These are phyloP conservation scores for Sinocyclocheilus maitianheensis DNA, from an alignment of 2,113 vertebrate genomes.

Conservation along the genomic window DNA sequence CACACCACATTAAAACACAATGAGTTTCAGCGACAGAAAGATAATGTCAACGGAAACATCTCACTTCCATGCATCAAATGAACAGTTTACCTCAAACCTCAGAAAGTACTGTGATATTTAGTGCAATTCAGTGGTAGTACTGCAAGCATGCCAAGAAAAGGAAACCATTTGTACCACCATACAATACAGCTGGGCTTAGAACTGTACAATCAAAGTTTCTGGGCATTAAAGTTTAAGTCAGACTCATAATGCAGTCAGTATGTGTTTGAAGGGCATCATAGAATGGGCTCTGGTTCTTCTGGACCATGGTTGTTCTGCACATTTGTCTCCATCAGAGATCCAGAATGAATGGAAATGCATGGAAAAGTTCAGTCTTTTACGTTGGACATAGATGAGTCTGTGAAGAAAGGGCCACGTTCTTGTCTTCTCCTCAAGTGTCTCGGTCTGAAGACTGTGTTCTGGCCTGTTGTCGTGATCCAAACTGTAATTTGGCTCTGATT, in stretches of 20 bases:
- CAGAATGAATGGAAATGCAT: conserved; percentile 70
- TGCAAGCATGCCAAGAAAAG: background rate
- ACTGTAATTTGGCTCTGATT: conserved; percentile 89
- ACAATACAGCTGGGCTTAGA: no score
- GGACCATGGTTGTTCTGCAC: background rate
- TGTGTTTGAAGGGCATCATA: no score
- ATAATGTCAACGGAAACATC: background rate
- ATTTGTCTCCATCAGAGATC: background rate
- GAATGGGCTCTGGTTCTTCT: background rate
- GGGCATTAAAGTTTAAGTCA: background rate
- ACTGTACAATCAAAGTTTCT: no score
- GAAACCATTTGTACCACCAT: background rate
- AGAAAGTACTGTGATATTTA: background rate
- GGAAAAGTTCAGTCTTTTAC: conserved; percentile 78
- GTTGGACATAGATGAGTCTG: conserved; percentile 84
- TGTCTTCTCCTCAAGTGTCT: conserved; percentile 73
- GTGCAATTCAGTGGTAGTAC: background rate
- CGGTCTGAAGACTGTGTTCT: conserved; percentile 79
- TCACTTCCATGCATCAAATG: background rate
- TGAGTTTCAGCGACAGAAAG: no score
- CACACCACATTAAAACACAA: no score
- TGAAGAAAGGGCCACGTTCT: conserved; percentile 86
- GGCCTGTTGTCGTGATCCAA: conserved; percentile 80
- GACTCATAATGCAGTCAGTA: no score
- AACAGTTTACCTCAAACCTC: background rate